phyloP scores from a whole-genome alignment of 2,888 invertebrate genomes.

The Pyrrhia umbra region DNA sequence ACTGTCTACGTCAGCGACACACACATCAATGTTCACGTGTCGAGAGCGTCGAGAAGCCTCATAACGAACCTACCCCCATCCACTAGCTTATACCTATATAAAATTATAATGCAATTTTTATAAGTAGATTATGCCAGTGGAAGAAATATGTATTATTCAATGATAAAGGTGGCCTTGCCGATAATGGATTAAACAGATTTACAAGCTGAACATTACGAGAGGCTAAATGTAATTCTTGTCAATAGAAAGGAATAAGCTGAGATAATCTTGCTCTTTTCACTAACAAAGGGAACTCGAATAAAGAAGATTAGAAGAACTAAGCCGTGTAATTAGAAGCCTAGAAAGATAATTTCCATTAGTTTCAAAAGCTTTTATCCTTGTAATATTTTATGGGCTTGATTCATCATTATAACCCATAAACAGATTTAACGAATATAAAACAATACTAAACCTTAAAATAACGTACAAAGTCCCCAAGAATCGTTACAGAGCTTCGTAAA shows the following conservation, averaged over 20 bases:
- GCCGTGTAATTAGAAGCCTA: constrained; percentile 3
- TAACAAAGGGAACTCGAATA: neutral
- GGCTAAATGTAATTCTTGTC: constrained; percentile 33
- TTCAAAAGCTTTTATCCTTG: neutral
- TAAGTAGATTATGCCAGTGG: constrained; percentile 70
- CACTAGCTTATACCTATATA: constrained; percentile 47
- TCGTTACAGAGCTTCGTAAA: constrained; percentile 41
- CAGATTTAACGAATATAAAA: neutral
- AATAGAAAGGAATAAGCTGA: constrained; percentile 21
- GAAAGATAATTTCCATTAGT: neutral
- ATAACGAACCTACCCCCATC: constrained; percentile 65
- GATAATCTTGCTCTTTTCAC: constrained; percentile 22
- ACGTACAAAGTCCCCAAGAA: constrained; percentile 25
- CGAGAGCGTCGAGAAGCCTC: constrained; percentile 77
- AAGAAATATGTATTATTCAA: constrained; percentile 66
- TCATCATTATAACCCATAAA: neutral
- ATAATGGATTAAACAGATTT: constrained; percentile 60
- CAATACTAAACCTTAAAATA: constrained; percentile 38
- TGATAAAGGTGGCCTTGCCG: constrained; percentile 54
- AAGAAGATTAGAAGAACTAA: constrained; percentile 2
- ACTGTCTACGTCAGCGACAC: constrained; percentile 65
- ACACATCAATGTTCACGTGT: constrained; percentile 72
- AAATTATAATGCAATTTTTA: constrained; percentile 72
- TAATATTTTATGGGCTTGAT: neutral
- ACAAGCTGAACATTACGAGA: constrained; percentile 38